Evolutionary conservation across 2,113 vertebrate genomes (phyloP).

Genomic region (Meriones unguiculatus): DNA sequence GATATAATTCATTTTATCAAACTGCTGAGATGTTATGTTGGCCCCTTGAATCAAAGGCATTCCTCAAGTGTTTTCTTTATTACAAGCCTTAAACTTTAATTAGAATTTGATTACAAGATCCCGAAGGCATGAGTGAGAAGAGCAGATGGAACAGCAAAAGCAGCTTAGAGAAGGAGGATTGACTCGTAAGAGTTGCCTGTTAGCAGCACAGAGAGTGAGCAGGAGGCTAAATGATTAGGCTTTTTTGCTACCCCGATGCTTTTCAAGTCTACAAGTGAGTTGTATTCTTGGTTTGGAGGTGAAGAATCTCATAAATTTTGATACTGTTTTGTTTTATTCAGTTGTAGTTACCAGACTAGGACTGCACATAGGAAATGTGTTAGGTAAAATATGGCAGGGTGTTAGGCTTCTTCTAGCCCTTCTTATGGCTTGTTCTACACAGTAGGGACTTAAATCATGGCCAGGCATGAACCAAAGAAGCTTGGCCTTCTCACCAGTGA

Average conservation of each 20-base stretch:
- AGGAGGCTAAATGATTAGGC: constrained; percentile 35
- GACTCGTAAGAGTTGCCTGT: constrained; percentile 61
- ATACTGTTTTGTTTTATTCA: background rate
- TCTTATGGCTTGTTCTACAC: background rate
- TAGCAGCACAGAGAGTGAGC: constrained; percentile 63
- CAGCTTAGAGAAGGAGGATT: constrained; percentile 72
- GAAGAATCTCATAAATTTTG: constrained; percentile 38
- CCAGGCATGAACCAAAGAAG: constrained; percentile 8
- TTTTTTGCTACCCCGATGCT: constrained; percentile 51
- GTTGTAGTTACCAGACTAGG: background rate
- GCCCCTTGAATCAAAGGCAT: constrained; percentile 82
- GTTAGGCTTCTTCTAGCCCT: background rate
- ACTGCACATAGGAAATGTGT: constrained; percentile 1
- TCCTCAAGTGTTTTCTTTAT: constrained; percentile 83
- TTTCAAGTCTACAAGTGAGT: constrained; percentile 49
- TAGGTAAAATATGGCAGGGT: background rate
- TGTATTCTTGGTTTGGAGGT: constrained; percentile 35
- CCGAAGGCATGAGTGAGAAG: constrained; percentile 78
- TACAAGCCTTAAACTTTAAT: constrained; percentile 83
- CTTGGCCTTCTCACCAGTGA: background rate
- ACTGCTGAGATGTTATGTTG: constrained; percentile 81
- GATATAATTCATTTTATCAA: constrained; percentile 80
- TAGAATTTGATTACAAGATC: constrained; percentile 84
- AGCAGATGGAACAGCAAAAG: constrained; percentile 77
- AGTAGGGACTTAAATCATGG: background rate